Base-by-base conservation (phyloP, 2,113 vertebrate species). In the Engystomops pustulosus region DNA sequence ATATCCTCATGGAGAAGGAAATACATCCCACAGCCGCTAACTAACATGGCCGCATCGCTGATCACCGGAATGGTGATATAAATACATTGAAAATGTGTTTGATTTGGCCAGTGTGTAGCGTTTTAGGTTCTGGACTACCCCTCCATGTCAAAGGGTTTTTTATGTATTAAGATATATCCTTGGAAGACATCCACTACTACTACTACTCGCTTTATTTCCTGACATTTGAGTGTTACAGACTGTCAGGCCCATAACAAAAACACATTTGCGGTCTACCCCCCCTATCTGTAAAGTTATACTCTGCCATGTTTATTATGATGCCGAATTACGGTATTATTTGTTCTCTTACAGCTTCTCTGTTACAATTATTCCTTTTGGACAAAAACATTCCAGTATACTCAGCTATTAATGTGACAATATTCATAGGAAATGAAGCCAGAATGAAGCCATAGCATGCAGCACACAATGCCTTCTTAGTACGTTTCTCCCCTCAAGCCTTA, bases 401-500 rank as follows among this genome's bases (percentile, higher is more conserved):
- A 36, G 32, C 49, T n/a, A 23, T 55, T 58, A 36, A 58, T 77
- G 51, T 20, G 55, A 53, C 18, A 55, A 70, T 30, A 58, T 55
- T 44, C 12, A 6, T 27, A 51, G 27, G n/a, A 49, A 6, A 70
- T 82, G 36, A 72, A 81, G 34, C 14, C n/a, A 15, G 27, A 8
- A 23, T 71, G 68, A 25, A 67, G 30, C 30, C 23, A 34, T 58
- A 58, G 23, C 34, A 72, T 55, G 12, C 6, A 36, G 20, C 38
- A 14, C 32, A 77, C 23, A n/a, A 36, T 69, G n/a, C 74, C 36
- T 70, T 47, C 68, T 53, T 62, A 76, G 44, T 44, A 62, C 25
- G 34, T 47, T 38, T 75, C 23, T 62, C 65, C 32, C 74, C 82
- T 45, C 58, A 10, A 84, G 82, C 74, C 45, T 78, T 69, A 30